Percentiles rank a stretch among this genome's conserved stretches.
Evolutionary conservation across 2,888 invertebrate genomes (phyloP).

Genomic region (Ferdinandea cuprea): DNA sequence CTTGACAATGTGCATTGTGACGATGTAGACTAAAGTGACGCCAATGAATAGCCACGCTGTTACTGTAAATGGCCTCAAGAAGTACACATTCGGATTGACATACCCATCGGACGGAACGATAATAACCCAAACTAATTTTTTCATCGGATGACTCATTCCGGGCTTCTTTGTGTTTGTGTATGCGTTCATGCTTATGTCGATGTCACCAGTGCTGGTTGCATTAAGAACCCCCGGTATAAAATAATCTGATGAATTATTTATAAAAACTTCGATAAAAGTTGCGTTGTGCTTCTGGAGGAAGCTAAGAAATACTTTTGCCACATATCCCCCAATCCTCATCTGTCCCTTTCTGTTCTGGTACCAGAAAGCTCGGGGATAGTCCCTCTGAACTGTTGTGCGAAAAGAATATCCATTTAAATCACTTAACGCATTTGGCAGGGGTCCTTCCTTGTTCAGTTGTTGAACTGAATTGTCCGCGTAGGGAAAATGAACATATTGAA

Average conservation of each 20-base stretch:
- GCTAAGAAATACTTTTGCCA: too few relatives aligned
- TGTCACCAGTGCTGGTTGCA: slow-evolving; percentile 11
- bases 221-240: not conserved
- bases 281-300: slow-evolving; percentile 55
- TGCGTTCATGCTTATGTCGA: slow-evolving; percentile 59
- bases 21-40: too few relatives aligned
- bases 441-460: too few relatives aligned
- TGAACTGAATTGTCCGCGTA: too few relatives aligned
- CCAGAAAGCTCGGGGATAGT: too few relatives aligned
- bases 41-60: not conserved
- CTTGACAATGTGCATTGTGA: too few relatives aligned
- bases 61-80: slow-evolving; percentile 24
- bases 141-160: slow-evolving; percentile 25
- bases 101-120: slow-evolving; percentile 39
- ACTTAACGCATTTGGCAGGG: slow-evolving; percentile 16
- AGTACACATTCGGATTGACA: slow-evolving; percentile 39
- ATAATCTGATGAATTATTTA: slow-evolving; percentile 1
- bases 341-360: too few relatives aligned
- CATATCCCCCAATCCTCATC: too few relatives aligned
- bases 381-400: too few relatives aligned
- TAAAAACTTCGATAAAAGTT: slow-evolving; percentile 8
- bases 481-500: too few relatives aligned
- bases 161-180: not conserved
- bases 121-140: not conserved
- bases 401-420: too few relatives aligned